These are phyloP conservation scores for Setophaga petechia DNA, from an alignment of 2,113 vertebrate genomes.

Conservation along the genomic window DNA sequence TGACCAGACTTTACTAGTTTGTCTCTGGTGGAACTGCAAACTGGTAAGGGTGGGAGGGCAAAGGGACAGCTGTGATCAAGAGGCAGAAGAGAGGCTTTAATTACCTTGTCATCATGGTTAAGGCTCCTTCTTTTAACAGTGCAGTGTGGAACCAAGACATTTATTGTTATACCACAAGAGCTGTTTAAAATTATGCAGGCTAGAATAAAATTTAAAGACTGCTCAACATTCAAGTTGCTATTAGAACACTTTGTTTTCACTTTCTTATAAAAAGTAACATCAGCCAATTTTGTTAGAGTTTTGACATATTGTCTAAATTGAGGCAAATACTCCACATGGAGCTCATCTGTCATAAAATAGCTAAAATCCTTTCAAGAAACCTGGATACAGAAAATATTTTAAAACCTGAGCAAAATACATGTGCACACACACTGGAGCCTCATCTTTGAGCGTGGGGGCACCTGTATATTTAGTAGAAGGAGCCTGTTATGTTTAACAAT, in stretches of 20 bases:
- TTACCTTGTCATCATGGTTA: not conserved
- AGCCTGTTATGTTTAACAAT: not conserved
- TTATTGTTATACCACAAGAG: not conserved
- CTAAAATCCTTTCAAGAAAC: not conserved
- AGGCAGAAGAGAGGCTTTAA: constrained; percentile 1
- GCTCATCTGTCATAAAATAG: not conserved
- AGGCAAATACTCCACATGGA: not conserved
- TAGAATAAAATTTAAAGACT: not conserved
- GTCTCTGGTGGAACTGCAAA: not conserved
- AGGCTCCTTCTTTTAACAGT: not conserved
- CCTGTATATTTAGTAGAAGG: not conserved
- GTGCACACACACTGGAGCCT: not conserved
- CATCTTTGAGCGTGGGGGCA: not conserved
- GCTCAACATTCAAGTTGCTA: not conserved
- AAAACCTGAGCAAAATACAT: not conserved
- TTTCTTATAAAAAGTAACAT: not conserved
- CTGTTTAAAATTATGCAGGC: not conserved
- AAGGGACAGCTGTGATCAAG: not conserved
- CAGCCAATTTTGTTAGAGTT: not conserved
- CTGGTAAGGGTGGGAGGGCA: not conserved
- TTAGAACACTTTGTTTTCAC: not conserved
- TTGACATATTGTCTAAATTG: not conserved
- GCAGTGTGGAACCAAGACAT: not conserved
- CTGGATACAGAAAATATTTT: not conserved
- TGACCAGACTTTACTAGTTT: not conserved